Evolutionary conservation across 2,113 vertebrate genomes (phyloP).

Genomic region (Cyphomyrus plagiostoma): DNA sequence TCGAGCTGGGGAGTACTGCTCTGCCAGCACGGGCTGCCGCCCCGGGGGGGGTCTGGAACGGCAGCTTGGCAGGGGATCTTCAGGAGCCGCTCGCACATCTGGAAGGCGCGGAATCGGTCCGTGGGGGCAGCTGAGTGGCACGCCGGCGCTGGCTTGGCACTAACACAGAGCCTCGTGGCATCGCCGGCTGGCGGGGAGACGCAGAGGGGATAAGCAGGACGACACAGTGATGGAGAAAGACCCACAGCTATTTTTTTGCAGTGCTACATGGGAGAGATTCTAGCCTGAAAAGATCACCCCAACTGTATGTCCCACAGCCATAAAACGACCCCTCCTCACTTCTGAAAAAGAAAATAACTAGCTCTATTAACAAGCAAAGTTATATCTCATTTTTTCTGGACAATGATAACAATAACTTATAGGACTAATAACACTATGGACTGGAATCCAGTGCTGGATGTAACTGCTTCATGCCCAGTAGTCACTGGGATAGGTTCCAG

Average conservation of each 20-base stretch:
- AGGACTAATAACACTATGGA: not conserved
- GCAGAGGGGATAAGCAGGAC: not conserved
- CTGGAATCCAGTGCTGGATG: not conserved
- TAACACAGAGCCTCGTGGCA: conserved; percentile 70
- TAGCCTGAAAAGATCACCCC: not conserved
- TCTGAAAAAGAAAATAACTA: not conserved
- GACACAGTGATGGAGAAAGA: not conserved
- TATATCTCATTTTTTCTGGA: not conserved
- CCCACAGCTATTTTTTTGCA: not conserved
- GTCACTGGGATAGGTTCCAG: not conserved
- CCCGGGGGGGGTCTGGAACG: conserved; percentile 83
- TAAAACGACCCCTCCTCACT: not conserved
- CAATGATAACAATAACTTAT: not conserved
- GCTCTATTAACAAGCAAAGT: not conserved
- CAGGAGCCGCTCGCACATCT: conserved; percentile 81
- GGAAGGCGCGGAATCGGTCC: conserved; percentile 86
- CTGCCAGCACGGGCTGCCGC: conserved; percentile 75
- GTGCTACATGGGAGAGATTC: not conserved
- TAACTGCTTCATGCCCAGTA: not conserved
- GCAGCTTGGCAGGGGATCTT: conserved; percentile 76
- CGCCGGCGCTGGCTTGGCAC: conserved; percentile 69
- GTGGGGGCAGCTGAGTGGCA: conserved; percentile 81
- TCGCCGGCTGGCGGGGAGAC: conserved; percentile 60
- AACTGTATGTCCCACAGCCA: not conserved
- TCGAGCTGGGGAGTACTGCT: conserved; percentile 58